phyloP scores from a whole-genome alignment of 2,888 invertebrate species.

The Agrotis segetum region DNA sequence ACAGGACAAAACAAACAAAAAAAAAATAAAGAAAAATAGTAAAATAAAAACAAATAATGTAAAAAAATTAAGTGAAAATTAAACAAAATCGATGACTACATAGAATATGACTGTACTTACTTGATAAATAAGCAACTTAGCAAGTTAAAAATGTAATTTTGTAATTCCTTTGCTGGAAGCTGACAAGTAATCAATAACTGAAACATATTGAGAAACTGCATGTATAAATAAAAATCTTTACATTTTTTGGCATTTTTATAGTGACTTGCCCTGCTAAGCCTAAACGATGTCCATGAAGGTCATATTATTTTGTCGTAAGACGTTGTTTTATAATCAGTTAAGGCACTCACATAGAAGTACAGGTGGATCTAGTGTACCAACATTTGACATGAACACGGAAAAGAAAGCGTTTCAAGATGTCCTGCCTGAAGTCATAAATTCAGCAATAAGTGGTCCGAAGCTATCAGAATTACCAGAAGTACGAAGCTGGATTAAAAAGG shows the following conservation, averaged over 20 bases:
- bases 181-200: no score
- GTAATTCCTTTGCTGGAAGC: no score
- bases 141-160: no score
- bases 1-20: no score
- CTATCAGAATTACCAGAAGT: constrained; percentile 39
- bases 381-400: constrained; percentile 26
- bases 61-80: no score
- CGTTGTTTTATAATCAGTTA: constrained; percentile 18
- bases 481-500: constrained; percentile 46
- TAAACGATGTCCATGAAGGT: constrained; percentile 6
- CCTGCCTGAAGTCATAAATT: constrained; percentile 40
- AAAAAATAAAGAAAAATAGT: no score
- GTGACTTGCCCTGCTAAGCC: neutral
- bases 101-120: no score
- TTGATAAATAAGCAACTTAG: no score
- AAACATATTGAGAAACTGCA: neutral
- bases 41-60: no score
- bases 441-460: constrained; percentile 25
- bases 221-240: constrained; percentile 1
- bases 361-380: neutral
- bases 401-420: constrained; percentile 27
- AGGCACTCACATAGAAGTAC: constrained; percentile 14
- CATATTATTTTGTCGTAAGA: neutral
- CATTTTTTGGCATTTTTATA: neutral
- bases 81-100: no score